Base-by-base conservation (phyloP, 2,113 vertebrate genomes). In the Neolamprologus toae region DNA sequence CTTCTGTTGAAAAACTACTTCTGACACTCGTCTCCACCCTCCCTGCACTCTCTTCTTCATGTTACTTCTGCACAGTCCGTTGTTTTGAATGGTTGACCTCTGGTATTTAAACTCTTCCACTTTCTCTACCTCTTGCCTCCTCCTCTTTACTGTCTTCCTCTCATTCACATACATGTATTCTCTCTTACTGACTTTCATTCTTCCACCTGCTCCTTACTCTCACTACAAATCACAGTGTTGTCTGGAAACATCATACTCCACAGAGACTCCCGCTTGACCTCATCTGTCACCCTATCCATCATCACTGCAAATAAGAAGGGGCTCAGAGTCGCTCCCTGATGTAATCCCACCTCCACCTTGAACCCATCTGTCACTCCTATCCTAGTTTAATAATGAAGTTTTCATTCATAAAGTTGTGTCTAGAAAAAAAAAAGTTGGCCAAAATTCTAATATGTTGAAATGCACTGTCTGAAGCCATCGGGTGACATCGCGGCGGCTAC, bases 131-230 rank as follows among this genome's bases (percentile, higher is more conserved):
- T 68, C 33, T 37, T 37, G 10, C 19, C 11, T 1, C 33, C 10
- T 66, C 61, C 33, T 21, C 19, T 40, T 40, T 5, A 68, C 63
- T 40, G 19, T 40, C 19, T 21, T 21, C 3, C 63, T 68, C 33
- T 40, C 33, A 8, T 0, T 40, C 33, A 68, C 10, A 68, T 37
- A 13, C 63, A 68, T 68, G 19, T 21, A 68, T 68, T 68, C 2
- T 68, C 4, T 37, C 7, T 68, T 68, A 8, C 33, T 68, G 19
- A 68, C 33, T 40, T 68, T 40, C 63, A 40, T 68, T 68, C 19
- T 21, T 40, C 19, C 63, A 40, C 63, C 33, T 40, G 63, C 63
- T 66, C 61, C 1, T 0, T 0, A 68, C 19, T 68, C 33, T 68
- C 0, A 68, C 19, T 68, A 68, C 63, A 68, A 40, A 68, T 68